A percentile compares a stretch with the other conserved stretches of the same genome.
Conservation (phyloP, 2,113 vertebrate genomes). For the Psophia crepitans region DNA sequence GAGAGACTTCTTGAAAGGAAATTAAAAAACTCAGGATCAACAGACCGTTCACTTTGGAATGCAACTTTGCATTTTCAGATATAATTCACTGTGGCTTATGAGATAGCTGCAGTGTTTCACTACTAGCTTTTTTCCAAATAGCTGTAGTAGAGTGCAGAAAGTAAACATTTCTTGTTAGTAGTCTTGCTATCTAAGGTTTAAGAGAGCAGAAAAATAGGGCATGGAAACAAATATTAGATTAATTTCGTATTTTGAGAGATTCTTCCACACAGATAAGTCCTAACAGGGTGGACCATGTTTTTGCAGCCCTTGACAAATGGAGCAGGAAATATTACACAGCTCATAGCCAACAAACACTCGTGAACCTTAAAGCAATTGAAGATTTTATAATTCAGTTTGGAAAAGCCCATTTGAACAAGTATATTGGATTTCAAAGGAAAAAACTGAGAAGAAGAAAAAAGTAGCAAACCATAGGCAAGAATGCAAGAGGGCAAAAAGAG, state of each 20-base stretch:
- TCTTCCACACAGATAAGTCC: not conserved
- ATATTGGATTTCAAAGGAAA: not conserved
- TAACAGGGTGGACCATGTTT: not conserved
- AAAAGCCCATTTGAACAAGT: not conserved
- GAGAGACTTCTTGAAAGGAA: not conserved
- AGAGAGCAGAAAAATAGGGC: not conserved
- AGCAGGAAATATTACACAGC: not conserved
- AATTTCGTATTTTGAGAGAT: not conserved
- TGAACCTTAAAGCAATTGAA: not conserved
- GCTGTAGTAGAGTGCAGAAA: not conserved
- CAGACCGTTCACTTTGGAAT: not conserved
- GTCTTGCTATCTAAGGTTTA: not conserved
- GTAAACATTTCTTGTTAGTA: not conserved
- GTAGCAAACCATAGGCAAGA: not conserved
- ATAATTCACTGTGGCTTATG: not conserved
- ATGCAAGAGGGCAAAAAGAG: not conserved
- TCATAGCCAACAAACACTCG: not conserved
- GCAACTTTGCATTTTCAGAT: not conserved
- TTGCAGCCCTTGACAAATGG: not conserved
- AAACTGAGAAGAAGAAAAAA: not conserved
- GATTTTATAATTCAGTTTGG: not conserved
- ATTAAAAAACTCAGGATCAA: not conserved
- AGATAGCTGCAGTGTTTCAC: not conserved
- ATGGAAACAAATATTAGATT: not conserved
- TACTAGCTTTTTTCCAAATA: not conserved